These are phyloP conservation scores for Schizaphis graminum DNA, from an alignment of 2,888 invertebrate genomes.

Conservation along the genomic window DNA sequence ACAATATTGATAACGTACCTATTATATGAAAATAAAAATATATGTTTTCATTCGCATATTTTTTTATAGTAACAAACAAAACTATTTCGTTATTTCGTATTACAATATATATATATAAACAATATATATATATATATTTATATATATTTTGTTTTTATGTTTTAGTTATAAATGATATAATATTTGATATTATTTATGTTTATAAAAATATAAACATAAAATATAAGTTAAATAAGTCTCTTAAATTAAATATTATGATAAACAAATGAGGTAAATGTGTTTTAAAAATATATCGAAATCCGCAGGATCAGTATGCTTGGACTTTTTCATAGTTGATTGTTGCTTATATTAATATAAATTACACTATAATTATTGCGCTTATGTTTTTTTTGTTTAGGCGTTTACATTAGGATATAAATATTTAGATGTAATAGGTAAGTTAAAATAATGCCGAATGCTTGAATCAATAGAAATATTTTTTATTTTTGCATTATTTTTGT, in stretches of 20 bases:
- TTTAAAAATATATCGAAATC: not conserved
- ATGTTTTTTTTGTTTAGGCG: not conserved
- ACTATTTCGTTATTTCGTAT: not conserved
- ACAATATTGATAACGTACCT: too few relatives aligned
- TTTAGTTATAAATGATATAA: not conserved
- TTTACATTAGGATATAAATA: not conserved
- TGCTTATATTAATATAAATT: not conserved
- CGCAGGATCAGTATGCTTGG: not conserved
- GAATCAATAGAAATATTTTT: not conserved
- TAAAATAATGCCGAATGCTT: not conserved
- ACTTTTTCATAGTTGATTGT: not conserved
- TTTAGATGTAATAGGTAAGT: not conserved
- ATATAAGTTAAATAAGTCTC: not conserved
- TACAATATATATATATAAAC: not conserved
- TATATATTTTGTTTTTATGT: not conserved
- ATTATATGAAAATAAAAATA: too few relatives aligned
- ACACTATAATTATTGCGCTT: not conserved
- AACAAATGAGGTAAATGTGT: not conserved
- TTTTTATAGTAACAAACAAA: not conserved
- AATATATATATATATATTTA: not conserved
- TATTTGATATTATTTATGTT: too few relatives aligned
- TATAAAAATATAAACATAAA: too few relatives aligned
- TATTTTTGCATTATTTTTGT: not conserved
- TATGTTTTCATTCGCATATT: too few relatives aligned
- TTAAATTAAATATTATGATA: not conserved